Evolutionary conservation across 2,888 invertebrate genomes (phyloP), one percentile per base, ranked within the genome.

Genomic region (Drosophila seclusa): DNA sequence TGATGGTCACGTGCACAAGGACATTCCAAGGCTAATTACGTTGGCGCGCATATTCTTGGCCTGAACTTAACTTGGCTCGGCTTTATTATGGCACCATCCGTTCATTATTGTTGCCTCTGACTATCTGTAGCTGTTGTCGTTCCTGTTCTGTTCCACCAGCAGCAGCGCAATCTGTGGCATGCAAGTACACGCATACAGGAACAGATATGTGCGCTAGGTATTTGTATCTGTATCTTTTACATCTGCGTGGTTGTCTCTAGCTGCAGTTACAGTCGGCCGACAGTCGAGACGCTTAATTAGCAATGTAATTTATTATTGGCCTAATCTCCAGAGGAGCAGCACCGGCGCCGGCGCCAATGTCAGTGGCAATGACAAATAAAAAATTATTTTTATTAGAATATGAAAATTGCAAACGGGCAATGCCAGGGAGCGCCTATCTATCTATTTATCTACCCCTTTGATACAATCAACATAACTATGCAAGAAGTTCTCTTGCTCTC

Each of bases 11-110:
- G 89, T 90, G 88, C 87, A 83, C 89, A 90, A 89, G 89, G 89
- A 89, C 89, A 90, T 89, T 87, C 89, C 90, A 85, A 78, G 83
- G 87, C 86, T 89, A 89, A 89, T 89, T 89, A 84, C 88, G 78
- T 80, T 79, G 82, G 80, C 80, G 82, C 86, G 72, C 86, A 69
- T 54, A 8, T 50, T 71, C 68, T 59, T 49, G 40, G 66, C 58
- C 21, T 34, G 52, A 52, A 40, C 52, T 53, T 54, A 65, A 61
- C 55, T 49, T 60, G 70, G 63, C 50, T 76, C 55, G 87, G 78
- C 76, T 73, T 68, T 80, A 80, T 83, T 76, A 80, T 73, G 76
- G 80, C 80, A 78, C 78, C 77, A 77, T 58, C 58, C 76, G 78
- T 80, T 78, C 83, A 88, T 88, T 88, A 77, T 76, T 78, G 68